These are phyloP conservation scores for Embiotoca jacksoni DNA, from an alignment of 2,113 vertebrate genomes.

Conservation along the genomic window DNA sequence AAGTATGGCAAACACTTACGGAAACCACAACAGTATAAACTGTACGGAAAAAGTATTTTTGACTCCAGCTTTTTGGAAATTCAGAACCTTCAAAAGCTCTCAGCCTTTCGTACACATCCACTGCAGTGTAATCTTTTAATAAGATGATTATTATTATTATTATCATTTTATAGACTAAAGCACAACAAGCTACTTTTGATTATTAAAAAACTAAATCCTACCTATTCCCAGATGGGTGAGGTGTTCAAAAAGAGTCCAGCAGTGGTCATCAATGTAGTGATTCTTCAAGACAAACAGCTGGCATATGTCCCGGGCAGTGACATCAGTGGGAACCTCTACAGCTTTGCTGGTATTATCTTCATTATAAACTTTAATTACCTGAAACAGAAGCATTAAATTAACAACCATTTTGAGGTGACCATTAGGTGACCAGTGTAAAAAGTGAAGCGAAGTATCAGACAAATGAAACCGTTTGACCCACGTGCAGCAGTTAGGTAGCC, in stretches of 20 bases:
- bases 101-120: not conserved
- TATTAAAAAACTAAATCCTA: slow-evolving; percentile 73
- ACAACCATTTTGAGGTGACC: too few species aligned
- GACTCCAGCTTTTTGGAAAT: not conserved
- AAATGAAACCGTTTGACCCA: slow-evolving; percentile 32
- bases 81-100: not conserved
- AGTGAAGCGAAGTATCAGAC: slow-evolving; percentile 3
- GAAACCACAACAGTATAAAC: too few species aligned
- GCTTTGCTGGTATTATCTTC: slow-evolving; percentile 95
- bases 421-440: not conserved
- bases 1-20: too few species aligned
- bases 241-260: slow-evolving; percentile 96
- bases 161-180: not conserved
- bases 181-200: not conserved
- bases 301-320: slow-evolving; percentile 93
- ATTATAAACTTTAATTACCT: slow-evolving; percentile 97
- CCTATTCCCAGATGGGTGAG: slow-evolving; percentile 87
- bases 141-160: not conserved
- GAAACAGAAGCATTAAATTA: slow-evolving; percentile 52
- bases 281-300: slow-evolving; percentile 95
- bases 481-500: not conserved
- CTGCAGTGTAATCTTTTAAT: not conserved
- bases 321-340: slow-evolving; percentile 93
- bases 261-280: slow-evolving; percentile 94
- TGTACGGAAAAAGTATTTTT: not conserved